A percentile compares a stretch with the other conserved stretches of the same genome.
Evolutionary conservation across 2,797 vertebrate genomes (phyloP).

Genomic region (Microctenopoma stevenorrisi): DNA sequence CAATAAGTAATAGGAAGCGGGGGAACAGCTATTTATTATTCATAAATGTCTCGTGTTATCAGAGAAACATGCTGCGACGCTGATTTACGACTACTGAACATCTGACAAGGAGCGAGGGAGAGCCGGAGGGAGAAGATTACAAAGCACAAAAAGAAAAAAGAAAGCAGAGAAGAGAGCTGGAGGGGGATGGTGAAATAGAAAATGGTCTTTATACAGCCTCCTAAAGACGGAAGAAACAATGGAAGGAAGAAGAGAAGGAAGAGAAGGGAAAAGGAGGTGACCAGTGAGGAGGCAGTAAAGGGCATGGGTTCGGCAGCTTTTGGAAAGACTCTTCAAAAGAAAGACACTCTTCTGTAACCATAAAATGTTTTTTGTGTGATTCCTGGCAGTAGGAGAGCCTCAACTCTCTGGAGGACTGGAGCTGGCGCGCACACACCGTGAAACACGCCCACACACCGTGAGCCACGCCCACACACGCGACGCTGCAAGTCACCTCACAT

Average conservation of each 20-base stretch:
- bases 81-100: slow-evolving; percentile 43
- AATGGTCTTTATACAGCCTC: not conserved
- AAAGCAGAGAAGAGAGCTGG: not conserved
- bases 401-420: not conserved
- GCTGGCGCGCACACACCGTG: not conserved
- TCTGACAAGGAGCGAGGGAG: slow-evolving; percentile 13
- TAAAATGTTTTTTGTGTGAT: not conserved
- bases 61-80: slow-evolving; percentile 38
- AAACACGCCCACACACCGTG: not conserved
- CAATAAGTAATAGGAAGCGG: slow-evolving; percentile 58
- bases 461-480: not conserved
- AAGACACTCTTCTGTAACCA: not conserved
- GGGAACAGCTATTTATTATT: slow-evolving; percentile 57
- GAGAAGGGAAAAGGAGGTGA: not conserved
- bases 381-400: not conserved
- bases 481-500: not conserved
- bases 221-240: not conserved
- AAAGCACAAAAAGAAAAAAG: not conserved
- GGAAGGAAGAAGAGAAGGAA: not conserved
- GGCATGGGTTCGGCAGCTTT: not conserved
- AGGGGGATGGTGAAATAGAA: slow-evolving; percentile 8
- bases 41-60: slow-evolving; percentile 50
- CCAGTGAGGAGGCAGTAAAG: not conserved
- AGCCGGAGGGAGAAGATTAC: slow-evolving; percentile 23
- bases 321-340: not conserved